Evolutionary conservation across 2,113 vertebrate genomes (phyloP).

Genomic region (Leucosticte australis): DNA sequence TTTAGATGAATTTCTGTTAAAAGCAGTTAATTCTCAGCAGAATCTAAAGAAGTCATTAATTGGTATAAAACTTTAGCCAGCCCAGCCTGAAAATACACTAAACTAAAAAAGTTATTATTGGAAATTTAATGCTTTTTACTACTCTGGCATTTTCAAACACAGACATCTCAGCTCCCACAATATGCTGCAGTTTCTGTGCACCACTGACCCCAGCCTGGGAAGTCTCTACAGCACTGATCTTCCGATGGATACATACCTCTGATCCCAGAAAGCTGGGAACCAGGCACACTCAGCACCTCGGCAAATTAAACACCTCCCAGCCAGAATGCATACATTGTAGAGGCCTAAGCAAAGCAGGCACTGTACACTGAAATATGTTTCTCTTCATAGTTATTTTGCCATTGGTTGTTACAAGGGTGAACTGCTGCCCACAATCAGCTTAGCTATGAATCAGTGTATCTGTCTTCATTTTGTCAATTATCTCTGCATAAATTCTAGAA

Average conservation of each 20-base stretch:
- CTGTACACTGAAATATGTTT: background rate
- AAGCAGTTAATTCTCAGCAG: background rate
- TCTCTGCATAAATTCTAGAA: background rate
- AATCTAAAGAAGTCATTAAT: background rate
- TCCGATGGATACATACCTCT: background rate
- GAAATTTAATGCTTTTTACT: background rate
- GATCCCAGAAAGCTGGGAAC: background rate
- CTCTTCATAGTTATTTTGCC: background rate
- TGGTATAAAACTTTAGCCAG: background rate
- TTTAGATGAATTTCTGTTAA: background rate
- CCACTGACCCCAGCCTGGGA: background rate
- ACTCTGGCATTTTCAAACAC: background rate
- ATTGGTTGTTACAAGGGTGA: rapidly evolving
- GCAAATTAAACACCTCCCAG: background rate
- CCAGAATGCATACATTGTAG: rapidly evolving
- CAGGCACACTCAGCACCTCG: background rate
- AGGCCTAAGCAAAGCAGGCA: background rate
- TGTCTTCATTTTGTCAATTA: background rate
- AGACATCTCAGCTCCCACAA: background rate
- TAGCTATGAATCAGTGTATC: background rate
- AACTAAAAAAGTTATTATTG: background rate
- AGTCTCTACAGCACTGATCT: background rate
- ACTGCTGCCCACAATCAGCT: background rate
- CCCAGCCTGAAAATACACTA: background rate
- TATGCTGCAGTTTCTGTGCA: background rate